Conservation (phyloP, 30 jellyfish, hydroid and myxozoan genomes). For the Aurelia sp. region DNA sequence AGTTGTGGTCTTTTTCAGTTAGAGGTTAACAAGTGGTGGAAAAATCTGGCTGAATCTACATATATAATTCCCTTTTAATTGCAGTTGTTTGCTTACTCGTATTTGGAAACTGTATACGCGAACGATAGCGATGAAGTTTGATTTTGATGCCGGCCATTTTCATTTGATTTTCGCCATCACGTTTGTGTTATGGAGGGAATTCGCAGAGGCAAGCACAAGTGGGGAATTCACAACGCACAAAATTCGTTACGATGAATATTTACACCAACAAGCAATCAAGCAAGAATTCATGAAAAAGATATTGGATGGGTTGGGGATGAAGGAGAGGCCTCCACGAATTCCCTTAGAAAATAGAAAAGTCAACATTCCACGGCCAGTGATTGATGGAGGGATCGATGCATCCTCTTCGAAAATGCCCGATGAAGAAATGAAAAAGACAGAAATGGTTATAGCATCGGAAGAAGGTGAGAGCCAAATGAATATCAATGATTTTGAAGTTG, state of each 20-base stretch:
- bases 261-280: conserved; percentile 19
- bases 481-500: neutral
- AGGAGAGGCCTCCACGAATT: conserved; percentile 61
- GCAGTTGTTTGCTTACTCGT: no score
- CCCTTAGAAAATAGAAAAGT: conserved; percentile 42
- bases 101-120: no score
- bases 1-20: no score
- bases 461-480: conserved; percentile 26
- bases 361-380: conserved; percentile 60
- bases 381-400: conserved; percentile 48
- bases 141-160: no score
- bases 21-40: no score
- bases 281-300: conserved; percentile 43
- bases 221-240: neutral
- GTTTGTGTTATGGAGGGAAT: neutral
- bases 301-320: conserved; percentile 54
- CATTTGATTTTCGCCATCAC: neutral
- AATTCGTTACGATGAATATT: conserved; percentile 13
- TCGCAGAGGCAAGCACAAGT: neutral
- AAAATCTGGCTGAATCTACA: no score
- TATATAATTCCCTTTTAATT: no score
- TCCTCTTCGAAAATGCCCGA: neutral
- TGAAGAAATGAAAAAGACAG: conserved; percentile 11
- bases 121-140: no score
- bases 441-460: conserved; percentile 46